Percentiles rank a stretch among this genome's conserved stretches.
Evolutionary conservation across 2,888 invertebrate genomes (phyloP).

Genomic region (Sisyra nigra): DNA sequence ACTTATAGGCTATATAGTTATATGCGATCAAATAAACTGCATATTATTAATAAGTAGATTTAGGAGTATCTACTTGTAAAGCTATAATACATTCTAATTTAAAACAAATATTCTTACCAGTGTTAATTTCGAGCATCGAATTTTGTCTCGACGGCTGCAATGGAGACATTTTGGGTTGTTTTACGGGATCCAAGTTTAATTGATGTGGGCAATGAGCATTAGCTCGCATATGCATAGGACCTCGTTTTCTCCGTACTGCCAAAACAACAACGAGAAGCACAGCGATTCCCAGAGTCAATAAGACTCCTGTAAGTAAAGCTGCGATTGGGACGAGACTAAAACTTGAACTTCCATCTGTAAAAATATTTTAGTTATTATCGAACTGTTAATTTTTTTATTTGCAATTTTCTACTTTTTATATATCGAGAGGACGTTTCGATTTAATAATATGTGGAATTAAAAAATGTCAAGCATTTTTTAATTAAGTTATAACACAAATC

Average conservation of each 20-base stretch:
- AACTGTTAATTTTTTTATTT: no score
- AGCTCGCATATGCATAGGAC: conserved; percentile 19
- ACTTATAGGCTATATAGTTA: no score
- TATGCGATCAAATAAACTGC: no score
- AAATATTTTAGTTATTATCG: conserved; percentile 5
- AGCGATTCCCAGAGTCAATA: conserved; percentile 46
- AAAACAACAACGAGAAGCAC: conserved; percentile 45
- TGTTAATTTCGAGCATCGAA: conserved; percentile 56
- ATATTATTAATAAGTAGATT: no score
- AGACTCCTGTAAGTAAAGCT: conserved; percentile 45
- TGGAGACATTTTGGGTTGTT: conserved; percentile 33
- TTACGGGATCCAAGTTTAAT: conserved; percentile 25
- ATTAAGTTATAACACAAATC: conserved; percentile 2
- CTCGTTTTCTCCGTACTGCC: conserved; percentile 42
- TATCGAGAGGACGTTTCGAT: no score
- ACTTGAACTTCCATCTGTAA: conserved; percentile 47
- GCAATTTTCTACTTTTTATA: no score
- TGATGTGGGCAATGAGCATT: conserved; percentile 27
- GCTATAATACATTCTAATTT: no score
- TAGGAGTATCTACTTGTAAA: no score
- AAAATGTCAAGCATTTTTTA: no score
- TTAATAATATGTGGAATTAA: no score
- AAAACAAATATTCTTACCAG: no score
- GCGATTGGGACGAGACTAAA: conserved; percentile 58
- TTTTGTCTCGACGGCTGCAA: conserved; percentile 23